Evolutionary conservation across 2,888 invertebrate genomes (phyloP), one percentile per base, ranked within the genome.

Genomic region (Idaea aversata): DNA sequence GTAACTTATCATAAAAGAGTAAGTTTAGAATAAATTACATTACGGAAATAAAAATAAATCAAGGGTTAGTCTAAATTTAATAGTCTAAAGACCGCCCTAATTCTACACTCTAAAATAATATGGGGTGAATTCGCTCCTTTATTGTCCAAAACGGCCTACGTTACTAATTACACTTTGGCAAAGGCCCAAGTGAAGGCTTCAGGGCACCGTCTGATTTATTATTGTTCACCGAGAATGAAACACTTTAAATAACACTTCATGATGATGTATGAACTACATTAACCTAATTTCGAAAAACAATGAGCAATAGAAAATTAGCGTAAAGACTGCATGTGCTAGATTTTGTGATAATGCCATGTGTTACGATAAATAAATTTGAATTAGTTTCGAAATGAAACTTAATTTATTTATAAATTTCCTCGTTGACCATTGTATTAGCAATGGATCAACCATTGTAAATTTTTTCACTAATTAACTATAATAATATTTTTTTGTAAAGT

Each of bases 111-210:
- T 82, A 72, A 84, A 89, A 88, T 87, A 88, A 87, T 87, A 82
- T 82, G 25, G 78, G 80, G 80, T 75, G 73, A 78, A 79, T 75
- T 80, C 77, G 78, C 78, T 82, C 84, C 84, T 87, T 88, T 87
- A 88, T 86, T 85, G 84, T 82, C 79, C 81, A 82, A 81, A 72
- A 80, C 77, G 80, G 85, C 82, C 83, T 82, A 79, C 79, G 80
- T 81, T 83, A 87, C 88, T 91, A 91, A 90, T 91, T 90, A 91
- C 86, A 79, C 80, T 88, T 88, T 90, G 90, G 91, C 91, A 83
- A 79, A 79, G 76, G 69, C 82, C 91, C 90, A 90, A 87, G 79
- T 76, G 79, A 80, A 73, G 82, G 82, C 84, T 81, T 75, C 73
- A 72, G 82, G 82, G 82, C 77, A 78, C 79, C 77, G 77, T 83